Conservation (phyloP, 2,113 vertebrate species). For the Delphinapterus leucas region DNA sequence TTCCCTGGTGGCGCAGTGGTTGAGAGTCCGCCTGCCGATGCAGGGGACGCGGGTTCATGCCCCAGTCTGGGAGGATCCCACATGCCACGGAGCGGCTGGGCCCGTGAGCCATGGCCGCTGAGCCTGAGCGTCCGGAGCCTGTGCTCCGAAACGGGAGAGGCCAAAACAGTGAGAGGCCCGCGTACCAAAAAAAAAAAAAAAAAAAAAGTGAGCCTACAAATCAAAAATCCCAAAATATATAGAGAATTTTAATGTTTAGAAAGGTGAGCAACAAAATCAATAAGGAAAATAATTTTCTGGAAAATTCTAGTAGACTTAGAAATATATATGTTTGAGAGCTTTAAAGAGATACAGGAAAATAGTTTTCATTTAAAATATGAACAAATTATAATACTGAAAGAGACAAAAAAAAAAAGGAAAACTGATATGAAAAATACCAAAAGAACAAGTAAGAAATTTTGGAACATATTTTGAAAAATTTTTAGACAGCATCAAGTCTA, state of each 20-base stretch:
- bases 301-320: neutral
- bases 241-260: neutral
- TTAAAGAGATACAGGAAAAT: neutral
- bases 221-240: neutral
- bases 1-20: no score
- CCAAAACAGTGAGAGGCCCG: no score
- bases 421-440: neutral
- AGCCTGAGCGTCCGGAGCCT: no score
- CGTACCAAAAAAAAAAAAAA: no score
- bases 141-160: no score
- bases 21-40: no score
- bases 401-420: neutral
- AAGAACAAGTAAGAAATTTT: neutral
- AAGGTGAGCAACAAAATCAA: constrained; percentile 1
- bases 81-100: no score
- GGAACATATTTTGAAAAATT: neutral
- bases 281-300: neutral
- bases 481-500: neutral
- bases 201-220: neutral
- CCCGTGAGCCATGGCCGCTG: no score
- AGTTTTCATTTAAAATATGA: neutral
- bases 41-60: no score
- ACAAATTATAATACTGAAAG: neutral
- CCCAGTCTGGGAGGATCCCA: no score
- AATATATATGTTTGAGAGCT: neutral